Conservation (phyloP, 2,888 invertebrate species). For the Deroplatys truncata region DNA sequence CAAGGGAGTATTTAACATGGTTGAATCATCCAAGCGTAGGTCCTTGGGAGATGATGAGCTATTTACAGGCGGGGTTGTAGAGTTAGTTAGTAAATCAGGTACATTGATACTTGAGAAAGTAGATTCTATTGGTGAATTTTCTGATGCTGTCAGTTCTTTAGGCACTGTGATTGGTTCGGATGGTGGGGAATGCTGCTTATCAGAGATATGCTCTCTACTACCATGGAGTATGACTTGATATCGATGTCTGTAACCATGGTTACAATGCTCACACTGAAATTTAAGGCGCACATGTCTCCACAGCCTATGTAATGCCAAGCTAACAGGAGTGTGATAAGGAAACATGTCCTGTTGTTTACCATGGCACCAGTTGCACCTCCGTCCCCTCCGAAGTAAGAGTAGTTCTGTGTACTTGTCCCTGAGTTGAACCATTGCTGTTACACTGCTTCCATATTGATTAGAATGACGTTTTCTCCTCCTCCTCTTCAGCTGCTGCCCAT, state of each 20-base stretch:
- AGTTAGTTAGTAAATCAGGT: conserved; percentile 25
- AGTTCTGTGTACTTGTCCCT: conserved; percentile 44
- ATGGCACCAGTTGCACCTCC: conserved; percentile 38
- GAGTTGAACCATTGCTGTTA: conserved; percentile 37
- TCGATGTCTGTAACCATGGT: conserved; percentile 45
- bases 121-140: conserved; percentile 18
- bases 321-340: conserved; percentile 47
- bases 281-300: conserved; percentile 49
- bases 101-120: conserved; percentile 23
- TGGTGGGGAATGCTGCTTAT: conserved; percentile 7
- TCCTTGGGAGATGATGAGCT: neutral
- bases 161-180: conserved; percentile 26
- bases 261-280: conserved; percentile 50
- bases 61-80: conserved; percentile 12
- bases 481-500: neutral
- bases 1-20: conserved; percentile 16
- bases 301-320: conserved; percentile 48
- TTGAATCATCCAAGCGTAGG: conserved; percentile 2
- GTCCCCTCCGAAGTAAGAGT: conserved; percentile 41
- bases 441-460: conserved; percentile 25
- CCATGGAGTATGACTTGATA: conserved; percentile 51
- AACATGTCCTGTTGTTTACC: conserved; percentile 43
- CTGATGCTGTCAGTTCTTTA: conserved; percentile 19
- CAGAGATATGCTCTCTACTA: conserved; percentile 44
- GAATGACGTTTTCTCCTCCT: neutral